Conservation (phyloP, 2,797 vertebrate species). For the Garrulus glandarius region DNA sequence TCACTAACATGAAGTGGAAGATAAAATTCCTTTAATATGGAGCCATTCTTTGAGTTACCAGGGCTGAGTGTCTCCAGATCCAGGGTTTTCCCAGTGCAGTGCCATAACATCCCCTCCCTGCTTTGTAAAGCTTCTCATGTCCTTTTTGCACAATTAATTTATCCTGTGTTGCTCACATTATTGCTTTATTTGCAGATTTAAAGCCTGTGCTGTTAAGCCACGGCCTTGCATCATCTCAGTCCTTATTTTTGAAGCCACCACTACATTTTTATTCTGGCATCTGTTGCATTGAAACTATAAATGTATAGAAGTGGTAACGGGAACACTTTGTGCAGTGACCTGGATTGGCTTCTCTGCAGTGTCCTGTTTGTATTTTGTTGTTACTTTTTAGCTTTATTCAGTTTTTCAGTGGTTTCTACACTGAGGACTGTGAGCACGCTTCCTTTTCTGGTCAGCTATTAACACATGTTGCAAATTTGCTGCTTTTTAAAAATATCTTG, state of each 20-base stretch:
- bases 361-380: not conserved
- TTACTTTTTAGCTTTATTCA: not conserved
- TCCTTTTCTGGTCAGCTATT: not conserved
- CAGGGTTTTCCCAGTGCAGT: not conserved
- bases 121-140: constrained; percentile 23
- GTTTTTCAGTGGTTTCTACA: not conserved
- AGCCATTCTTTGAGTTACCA: not conserved
- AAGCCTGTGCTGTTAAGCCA: not conserved
- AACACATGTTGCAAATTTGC: not conserved
- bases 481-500: not conserved
- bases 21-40: not conserved
- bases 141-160: constrained; percentile 51
- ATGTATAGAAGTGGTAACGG: not conserved
- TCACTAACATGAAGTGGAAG: not conserved
- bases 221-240: not conserved
- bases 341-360: not conserved
- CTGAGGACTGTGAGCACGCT: not conserved
- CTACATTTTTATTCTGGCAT: not conserved
- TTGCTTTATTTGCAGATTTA: constrained; percentile 27
- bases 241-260: not conserved
- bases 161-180: constrained; percentile 1
- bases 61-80: not conserved
- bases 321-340: not conserved
- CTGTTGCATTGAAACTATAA: not conserved
- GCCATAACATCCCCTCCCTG: not conserved